Conservation (phyloP, 2,797 vertebrate species). For the Sylvia borin region DNA sequence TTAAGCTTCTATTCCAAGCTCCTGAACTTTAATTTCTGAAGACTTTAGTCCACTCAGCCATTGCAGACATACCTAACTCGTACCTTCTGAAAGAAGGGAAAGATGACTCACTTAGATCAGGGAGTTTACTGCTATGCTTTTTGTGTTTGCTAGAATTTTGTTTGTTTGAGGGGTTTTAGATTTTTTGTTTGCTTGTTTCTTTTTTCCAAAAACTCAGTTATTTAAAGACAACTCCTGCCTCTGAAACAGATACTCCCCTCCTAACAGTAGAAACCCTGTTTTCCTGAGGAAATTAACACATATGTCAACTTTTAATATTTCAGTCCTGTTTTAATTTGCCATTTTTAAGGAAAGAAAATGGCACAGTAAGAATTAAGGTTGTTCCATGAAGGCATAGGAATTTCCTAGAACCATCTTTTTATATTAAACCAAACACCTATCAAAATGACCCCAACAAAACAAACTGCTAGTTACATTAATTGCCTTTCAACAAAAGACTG, state of each 20-base stretch:
- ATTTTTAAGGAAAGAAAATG: background rate
- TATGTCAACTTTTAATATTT: conserved; percentile 39
- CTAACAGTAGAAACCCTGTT: conserved; percentile 39
- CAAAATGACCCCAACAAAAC: background rate
- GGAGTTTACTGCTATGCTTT: background rate
- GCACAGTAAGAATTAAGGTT: conserved; percentile 2
- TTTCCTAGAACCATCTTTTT: background rate
- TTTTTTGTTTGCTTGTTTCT: background rate
- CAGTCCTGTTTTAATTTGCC: conserved; percentile 22
- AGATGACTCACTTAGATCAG: background rate
- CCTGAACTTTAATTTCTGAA: background rate
- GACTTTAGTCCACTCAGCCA: background rate
- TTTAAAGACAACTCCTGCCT: conserved; percentile 42
- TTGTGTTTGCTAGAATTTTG: background rate
- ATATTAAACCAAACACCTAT: background rate
- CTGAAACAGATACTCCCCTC: conserved; percentile 48
- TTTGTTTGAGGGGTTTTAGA: background rate
- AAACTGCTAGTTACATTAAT: background rate
- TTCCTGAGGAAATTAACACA: conserved; percentile 61
- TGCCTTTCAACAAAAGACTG: conserved; percentile 11
- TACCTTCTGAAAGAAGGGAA: conserved; percentile 14
- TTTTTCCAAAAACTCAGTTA: no score
- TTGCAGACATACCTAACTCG: background rate
- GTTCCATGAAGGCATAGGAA: background rate
- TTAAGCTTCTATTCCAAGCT: background rate